Base-by-base conservation (phyloP, 2,113 vertebrate species). In the Gymnarchus niloticus region DNA sequence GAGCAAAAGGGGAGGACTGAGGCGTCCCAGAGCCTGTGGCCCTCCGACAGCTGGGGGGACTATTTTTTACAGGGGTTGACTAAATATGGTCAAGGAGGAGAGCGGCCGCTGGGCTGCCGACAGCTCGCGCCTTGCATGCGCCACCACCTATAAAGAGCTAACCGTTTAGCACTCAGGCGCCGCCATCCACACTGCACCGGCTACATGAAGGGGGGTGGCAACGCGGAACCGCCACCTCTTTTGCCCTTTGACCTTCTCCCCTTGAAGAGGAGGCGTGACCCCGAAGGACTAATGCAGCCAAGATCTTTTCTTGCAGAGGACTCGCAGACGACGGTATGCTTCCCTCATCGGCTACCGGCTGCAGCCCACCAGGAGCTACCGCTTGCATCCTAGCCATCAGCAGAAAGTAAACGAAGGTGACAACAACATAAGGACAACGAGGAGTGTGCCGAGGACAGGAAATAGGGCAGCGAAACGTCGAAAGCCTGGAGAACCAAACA, bases 51-150 rank as follows among this genome's bases (percentile, higher is more conserved):
- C 93, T 93, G 91, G 91, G 87, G 95, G 94, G 96, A 95, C 95
- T 97, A 97, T 98, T 98, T 98, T 99, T 98, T 98, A 96, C 97
- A 94, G 96, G 95, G 96, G 96, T 96, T 99, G 96, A 99, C 98
- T 98, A 99, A 99, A 99, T 99, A 99, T 99, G 98, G 98, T 98
- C 96, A 98, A 95, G 96, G 96, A 97, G 97, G 96, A 96, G 95
- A 95, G 94, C 96, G 94, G 96, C 95, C 95, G 94, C 94, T 94
- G 96, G 95, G 94, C 95, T 96, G 93, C 94, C 92, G 93, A 91
- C 94, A 46, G 95, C 93, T 96, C 94, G 89, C 95, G 97, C 96
- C 97, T 96, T 94, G 93, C 95, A 97, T 96, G 96, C 96, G 96
- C 96, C 95, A 93, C 94, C 93, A 94, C 94, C 95, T 96, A 95